A percentile compares a stretch with the other conserved stretches of the same genome.
Evolutionary conservation across 2,888 invertebrate genomes (phyloP).

Genomic region (Marronus borbonicus): DNA sequence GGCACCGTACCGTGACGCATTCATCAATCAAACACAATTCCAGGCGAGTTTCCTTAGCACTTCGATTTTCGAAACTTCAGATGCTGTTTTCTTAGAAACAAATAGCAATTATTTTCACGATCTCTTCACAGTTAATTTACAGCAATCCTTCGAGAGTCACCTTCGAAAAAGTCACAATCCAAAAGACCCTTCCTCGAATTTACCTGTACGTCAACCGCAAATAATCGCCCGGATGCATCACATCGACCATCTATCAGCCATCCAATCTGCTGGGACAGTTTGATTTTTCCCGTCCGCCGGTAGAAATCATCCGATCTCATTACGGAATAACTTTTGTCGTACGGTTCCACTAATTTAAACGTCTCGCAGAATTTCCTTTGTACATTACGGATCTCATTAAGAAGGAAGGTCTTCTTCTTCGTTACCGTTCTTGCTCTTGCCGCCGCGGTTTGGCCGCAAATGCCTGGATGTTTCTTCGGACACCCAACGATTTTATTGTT

Average conservation of each 20-base stretch:
- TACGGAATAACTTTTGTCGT: conserved; percentile 41
- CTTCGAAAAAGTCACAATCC: neutral
- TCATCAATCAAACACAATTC: too few species aligned
- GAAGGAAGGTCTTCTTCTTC: conserved; percentile 19
- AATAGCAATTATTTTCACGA: too few species aligned
- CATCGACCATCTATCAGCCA: conserved; percentile 4
- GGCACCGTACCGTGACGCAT: too few species aligned
- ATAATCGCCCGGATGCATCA: conserved; percentile 24
- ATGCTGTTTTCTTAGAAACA: too few species aligned
- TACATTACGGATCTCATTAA: conserved; percentile 33
- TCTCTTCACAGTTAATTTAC: too few species aligned
- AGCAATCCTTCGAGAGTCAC: too few species aligned
- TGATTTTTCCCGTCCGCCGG: conserved; percentile 27
- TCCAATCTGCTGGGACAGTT: conserved; percentile 24
- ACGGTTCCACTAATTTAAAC: conserved; percentile 41
- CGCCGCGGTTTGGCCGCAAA: neutral
- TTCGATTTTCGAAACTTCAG: too few species aligned
- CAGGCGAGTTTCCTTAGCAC: too few species aligned
- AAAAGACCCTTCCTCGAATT: conserved; percentile 12
- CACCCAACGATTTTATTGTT: conserved; percentile 4
- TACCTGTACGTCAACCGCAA: conserved; percentile 22
- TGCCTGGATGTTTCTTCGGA: neutral
- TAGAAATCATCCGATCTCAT: conserved; percentile 35
- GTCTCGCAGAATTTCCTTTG: conserved; percentile 41
- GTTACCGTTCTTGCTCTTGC: neutral